Percentiles rank a stretch among this genome's conserved stretches.
These are phyloP conservation scores for Anhinga rufa DNA, from an alignment of 2,113 vertebrate genomes.

Conservation along the genomic window DNA sequence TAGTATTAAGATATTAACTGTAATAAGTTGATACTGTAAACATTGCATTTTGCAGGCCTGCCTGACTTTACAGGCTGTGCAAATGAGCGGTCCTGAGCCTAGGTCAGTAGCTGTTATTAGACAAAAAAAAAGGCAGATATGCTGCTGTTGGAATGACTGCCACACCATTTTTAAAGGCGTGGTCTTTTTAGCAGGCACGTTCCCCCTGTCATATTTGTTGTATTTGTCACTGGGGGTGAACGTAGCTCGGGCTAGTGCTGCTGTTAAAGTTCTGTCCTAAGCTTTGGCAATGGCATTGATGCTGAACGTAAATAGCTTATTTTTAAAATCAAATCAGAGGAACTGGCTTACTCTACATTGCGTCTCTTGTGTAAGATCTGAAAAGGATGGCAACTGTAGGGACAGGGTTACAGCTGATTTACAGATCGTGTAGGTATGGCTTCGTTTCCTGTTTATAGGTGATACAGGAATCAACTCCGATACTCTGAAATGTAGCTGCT, in stretches of 20 bases:
- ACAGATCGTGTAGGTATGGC: neutral
- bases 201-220: neutral
- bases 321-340: neutral
- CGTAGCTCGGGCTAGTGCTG: neutral
- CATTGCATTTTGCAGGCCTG: neutral
- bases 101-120: neutral
- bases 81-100: neutral
- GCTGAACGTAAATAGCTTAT: neutral
- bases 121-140: neutral
- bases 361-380: neutral
- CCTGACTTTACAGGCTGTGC: neutral
- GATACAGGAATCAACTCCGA: neutral
- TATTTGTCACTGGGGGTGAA: neutral
- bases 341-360: neutral
- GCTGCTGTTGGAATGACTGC: neutral
- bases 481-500: neutral
- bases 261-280: neutral
- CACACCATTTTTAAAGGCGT: neutral
- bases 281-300: neutral
- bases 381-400: neutral
- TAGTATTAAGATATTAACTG: neutral
- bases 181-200: neutral
- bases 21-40: neutral
- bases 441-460: neutral
- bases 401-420: neutral